A percentile compares a stretch with the other conserved stretches of the same genome.
These are phyloP conservation scores for Caerostris extrusa DNA, from an alignment of 1,140 invertebrate genomes.

Conservation along the genomic window DNA sequence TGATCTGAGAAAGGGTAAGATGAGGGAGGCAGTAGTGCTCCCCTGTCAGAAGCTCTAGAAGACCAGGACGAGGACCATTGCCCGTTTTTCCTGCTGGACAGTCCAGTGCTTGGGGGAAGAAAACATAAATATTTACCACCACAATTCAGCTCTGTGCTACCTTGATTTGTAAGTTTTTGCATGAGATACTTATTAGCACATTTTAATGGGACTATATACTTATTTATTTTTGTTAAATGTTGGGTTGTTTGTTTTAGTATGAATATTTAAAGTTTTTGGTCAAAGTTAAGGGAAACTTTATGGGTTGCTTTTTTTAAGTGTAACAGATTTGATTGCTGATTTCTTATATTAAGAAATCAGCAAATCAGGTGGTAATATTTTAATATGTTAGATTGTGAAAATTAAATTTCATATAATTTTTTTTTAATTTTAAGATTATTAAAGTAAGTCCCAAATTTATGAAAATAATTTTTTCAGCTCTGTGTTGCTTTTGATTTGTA, in stretches of 20 bases:
- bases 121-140: slow-evolving; percentile 17
- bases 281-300: not conserved
- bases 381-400: no score
- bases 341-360: no score
- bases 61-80: not conserved
- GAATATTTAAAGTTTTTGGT: not conserved
- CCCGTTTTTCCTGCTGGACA: not conserved
- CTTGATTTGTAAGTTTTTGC: not conserved
- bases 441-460: no score
- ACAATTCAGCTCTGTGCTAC: not conserved
- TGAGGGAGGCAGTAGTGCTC: not conserved
- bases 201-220: no score
- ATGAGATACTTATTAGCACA: no score
- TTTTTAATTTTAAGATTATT: no score
- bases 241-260: no score
- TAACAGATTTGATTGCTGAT: no score
- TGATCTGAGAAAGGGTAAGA: not conserved
- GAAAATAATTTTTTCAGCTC: not conserved
- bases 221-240: no score
- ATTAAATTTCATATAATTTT: no score
- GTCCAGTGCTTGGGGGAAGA: not conserved
- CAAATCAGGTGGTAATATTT: no score
- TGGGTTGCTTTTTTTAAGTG: not conserved
- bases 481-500: not conserved
- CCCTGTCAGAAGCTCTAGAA: not conserved